Evolutionary conservation across 2,113 vertebrate genomes (phyloP), one percentile per base, ranked within the genome.

Genomic region (Ailurus styani): DNA sequence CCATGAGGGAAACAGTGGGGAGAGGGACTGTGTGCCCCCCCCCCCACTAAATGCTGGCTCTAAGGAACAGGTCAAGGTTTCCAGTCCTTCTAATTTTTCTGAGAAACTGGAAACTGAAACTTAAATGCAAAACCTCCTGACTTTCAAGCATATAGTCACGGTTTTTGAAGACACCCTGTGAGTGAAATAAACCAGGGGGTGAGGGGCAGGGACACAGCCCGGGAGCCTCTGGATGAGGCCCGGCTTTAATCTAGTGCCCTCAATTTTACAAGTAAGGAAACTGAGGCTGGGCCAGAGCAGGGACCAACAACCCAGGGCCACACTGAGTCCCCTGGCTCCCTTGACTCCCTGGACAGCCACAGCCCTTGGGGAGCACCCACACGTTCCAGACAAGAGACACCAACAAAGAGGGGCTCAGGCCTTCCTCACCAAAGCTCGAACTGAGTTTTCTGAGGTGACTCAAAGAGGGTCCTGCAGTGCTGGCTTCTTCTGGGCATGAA

Each of bases 91-190:
- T 47, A 11, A 70, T 66, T 23, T 77, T 86, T 23, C 91, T 55
- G 25, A 72, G 79, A 84, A 87, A 90, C 14, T 75, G 31, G 77
- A 75, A 91, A 57, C 45, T 55, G 27, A 77, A 75, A 73, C 66
- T 81, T 92, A 88, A 90, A 73, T 42, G 60, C 42, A 12, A 75
- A 81, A 87, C n/a, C 57, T 77, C 72, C 54, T 86, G 82, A 88
- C 73, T 89, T 86, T 60, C 70, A 90, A 93, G 54, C 25, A 34
- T 9, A 87, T 2, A 10, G 18, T 83, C 91, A 54, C 70, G 68
- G 12, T 50, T 75, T 90, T 20, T 50, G 78, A 89, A 92, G 64
- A 60, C 25, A 60, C 18, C 14, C 23, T 72, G 52, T 72, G 17
- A 92, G 27, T 90, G 47, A 83, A 87, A 84, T 50, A 50, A 81